Base-by-base conservation (phyloP, 2,113 vertebrate species). In the Tautogolabrus adspersus region DNA sequence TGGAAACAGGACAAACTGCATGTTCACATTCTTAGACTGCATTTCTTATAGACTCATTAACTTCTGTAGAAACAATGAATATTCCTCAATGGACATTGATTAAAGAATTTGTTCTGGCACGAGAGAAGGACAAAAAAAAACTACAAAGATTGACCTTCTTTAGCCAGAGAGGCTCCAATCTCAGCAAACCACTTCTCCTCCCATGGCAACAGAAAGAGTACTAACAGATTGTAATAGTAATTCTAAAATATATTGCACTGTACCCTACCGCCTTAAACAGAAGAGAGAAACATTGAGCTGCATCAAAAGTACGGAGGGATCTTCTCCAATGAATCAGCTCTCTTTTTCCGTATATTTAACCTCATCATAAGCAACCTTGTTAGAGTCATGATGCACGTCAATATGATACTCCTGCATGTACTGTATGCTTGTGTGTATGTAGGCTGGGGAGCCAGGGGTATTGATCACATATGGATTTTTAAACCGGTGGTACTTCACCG, bases 381-480 rank as follows among this genome's bases (percentile, higher is more conserved):
- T 90, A 89, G 65, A 79, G 72, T 88, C 88, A 87, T 78, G 87
- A 66, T 65, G 70, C 61, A 26, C 59, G 37, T 75, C 73, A 55
- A 85, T 69, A 79, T 57, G 76, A 87, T 86, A 81, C 73, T 40
- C 66, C 23, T 76, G 84, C 63, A 57, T 80, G 71, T 55, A 47
- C 60, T 61, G 63, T 71, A 82, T 64, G 75, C 52, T 7, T 81
- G 70, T 81, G 85, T 66, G 60, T 84, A 70, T 74, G 84, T 87
- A 88, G 89, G 72, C 74, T 18, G 83, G 79, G 90, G 86, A 93
- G 92, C 91, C 93, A 75, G 87, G 61, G 79, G 77, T 94, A 95
- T 95, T 94, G 95, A 95, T 94, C 90, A 93, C 71, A 18, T 89
- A 95, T 95, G 86, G 95, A 95, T 95, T 93, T 93, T 93, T 82